phyloP scores from a whole-genome alignment of 2,888 invertebrate species.

The Lepeophtheirus nordmannii region DNA sequence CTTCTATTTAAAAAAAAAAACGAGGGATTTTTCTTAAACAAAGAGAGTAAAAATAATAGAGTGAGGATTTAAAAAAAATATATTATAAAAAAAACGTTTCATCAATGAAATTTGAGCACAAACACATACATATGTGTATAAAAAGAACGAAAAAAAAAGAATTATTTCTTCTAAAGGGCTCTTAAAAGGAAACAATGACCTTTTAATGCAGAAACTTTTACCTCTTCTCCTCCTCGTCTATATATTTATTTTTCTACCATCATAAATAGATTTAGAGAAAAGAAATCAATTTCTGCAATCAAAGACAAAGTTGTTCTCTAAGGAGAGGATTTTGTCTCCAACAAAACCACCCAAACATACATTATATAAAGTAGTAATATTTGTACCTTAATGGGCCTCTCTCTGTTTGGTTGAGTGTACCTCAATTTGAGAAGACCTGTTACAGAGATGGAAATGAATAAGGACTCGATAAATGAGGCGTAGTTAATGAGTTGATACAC shows the following conservation, averaged over 20 bases:
- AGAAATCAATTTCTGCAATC: neutral
- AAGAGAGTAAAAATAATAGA: no score
- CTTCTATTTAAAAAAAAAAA: neutral
- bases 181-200: no score
- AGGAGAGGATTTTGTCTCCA: neutral
- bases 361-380: constrained; percentile 13
- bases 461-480: constrained; percentile 74
- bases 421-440: constrained; percentile 68
- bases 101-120: no score
- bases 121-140: no score
- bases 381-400: constrained; percentile 61
- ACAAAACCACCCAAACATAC: neutral
- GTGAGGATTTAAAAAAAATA: neutral
- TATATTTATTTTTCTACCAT: neutral
- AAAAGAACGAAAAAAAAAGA: no score
- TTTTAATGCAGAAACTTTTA: no score
- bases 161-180: no score
- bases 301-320: neutral
- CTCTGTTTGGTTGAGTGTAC: constrained; percentile 52
- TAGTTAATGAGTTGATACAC: constrained; percentile 77
- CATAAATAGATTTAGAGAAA: neutral
- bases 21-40: constrained; percentile 5
- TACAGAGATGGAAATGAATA: constrained; percentile 70
- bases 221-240: neutral
- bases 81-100: neutral